Conservation (phyloP, 2,113 vertebrate species). For the Empidonax alnorum region DNA sequence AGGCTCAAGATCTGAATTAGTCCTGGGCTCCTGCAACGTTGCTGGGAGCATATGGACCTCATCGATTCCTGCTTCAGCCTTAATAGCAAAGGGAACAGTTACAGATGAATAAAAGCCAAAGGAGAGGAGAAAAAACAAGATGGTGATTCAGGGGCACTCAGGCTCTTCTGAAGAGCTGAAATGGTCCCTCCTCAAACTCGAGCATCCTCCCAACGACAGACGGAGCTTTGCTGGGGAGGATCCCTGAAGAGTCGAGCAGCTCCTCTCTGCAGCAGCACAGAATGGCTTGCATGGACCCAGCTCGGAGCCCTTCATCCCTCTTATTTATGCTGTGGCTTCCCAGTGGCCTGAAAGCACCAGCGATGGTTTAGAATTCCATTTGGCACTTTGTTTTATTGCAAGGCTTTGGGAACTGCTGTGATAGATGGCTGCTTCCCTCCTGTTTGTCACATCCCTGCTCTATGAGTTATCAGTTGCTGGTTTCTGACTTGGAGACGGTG, state of each 20-base stretch:
- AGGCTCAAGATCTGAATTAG: background rate
- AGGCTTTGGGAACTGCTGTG: constrained; percentile 13
- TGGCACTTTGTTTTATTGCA: constrained; percentile 45
- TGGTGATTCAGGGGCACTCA: background rate
- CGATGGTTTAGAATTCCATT: constrained; percentile 6
- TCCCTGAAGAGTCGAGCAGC: background rate
- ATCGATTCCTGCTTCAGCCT: background rate
- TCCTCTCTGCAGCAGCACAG: background rate
- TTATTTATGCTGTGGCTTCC: background rate
- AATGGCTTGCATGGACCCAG: fast-evolving
- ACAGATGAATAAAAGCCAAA: background rate
- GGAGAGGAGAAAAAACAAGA: background rate
- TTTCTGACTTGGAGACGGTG: background rate
- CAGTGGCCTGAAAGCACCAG: background rate
- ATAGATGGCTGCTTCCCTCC: background rate
- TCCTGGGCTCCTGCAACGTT: background rate
- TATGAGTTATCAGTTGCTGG: background rate
- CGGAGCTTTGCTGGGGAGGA: background rate
- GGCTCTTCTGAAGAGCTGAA: background rate
- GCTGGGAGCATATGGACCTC: constrained; percentile 31
- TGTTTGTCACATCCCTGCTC: background rate
- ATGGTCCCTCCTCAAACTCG: background rate
- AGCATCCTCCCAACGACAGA: background rate
- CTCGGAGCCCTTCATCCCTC: background rate
- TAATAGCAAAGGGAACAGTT: background rate